Evolutionary conservation across 2,797 vertebrate genomes (phyloP).

Genomic region (Adrianichthys oophorus): DNA sequence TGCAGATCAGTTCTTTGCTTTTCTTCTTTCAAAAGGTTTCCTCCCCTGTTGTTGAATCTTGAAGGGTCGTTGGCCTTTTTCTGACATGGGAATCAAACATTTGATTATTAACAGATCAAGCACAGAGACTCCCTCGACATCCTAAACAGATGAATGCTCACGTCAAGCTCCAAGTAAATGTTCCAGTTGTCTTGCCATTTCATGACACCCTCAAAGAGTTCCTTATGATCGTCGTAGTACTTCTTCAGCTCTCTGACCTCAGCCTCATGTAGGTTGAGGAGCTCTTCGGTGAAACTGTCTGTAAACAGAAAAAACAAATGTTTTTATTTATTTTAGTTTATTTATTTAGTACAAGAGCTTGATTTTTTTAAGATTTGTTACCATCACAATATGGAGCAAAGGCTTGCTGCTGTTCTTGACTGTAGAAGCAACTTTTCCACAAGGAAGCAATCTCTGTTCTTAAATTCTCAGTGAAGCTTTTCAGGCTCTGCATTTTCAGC

Average conservation of each 20-base stretch:
- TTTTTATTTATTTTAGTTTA: not conserved
- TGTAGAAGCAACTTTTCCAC: conserved; percentile 92
- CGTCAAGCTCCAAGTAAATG: conserved; percentile 90
- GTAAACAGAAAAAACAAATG: not conserved
- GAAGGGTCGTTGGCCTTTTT: conserved; percentile 88
- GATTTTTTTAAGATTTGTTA: conserved; percentile 8
- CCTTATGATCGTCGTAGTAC: conserved; percentile 81
- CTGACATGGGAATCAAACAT: conserved; percentile 59
- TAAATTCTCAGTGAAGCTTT: conserved; percentile 78
- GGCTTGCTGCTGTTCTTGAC: conserved; percentile 80
- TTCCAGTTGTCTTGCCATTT: conserved; percentile 92
- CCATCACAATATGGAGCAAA: conserved; percentile 78
- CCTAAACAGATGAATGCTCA: conserved; percentile 48
- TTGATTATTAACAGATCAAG: not conserved
- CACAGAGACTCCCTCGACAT: not conserved
- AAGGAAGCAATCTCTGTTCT: conserved; percentile 81
- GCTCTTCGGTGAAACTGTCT: conserved; percentile 86
- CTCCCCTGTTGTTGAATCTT: conserved; percentile 90
- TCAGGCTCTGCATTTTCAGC: conserved; percentile 87
- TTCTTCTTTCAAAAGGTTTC: conserved; percentile 92
- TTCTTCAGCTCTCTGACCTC: conserved; percentile 80
- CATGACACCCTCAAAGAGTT: conserved; percentile 86
- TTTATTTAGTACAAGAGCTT: not conserved
- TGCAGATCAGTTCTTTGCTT: conserved; percentile 90
- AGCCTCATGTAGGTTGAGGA: conserved; percentile 83